Evolutionary conservation across 2,888 invertebrate genomes (phyloP).

Genomic region (Coenonympha arcania): DNA sequence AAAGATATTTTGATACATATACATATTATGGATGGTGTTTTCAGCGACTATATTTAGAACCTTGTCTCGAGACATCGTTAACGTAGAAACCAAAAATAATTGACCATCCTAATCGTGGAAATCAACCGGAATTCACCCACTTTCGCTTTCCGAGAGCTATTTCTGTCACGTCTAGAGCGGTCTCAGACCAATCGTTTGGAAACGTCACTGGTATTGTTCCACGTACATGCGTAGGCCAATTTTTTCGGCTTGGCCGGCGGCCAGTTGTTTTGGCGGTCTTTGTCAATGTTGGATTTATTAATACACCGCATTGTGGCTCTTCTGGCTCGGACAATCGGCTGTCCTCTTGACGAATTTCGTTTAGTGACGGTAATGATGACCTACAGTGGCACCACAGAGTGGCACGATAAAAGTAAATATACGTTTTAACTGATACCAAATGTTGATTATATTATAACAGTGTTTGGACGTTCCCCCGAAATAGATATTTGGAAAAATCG

Average conservation of each 20-base stretch:
- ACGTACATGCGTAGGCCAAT: constrained; percentile 48
- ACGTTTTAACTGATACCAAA: no score
- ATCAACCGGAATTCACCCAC: constrained; percentile 9
- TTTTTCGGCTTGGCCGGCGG: constrained; percentile 54
- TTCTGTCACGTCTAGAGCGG: constrained; percentile 25
- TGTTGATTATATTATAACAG: no score
- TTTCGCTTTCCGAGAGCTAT: constrained; percentile 21
- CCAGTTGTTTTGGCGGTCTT: constrained; percentile 73
- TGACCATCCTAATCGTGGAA: not conserved
- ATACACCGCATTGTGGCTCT: constrained; percentile 57
- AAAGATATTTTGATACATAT: not conserved
- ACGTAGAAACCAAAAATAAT: constrained; percentile 3
- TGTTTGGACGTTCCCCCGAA: no score
- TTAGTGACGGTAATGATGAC: constrained; percentile 26
- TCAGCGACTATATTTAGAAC: constrained; percentile 2
- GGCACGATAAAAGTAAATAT: constrained; percentile 1
- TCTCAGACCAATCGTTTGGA: constrained; percentile 27
- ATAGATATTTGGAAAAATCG: no score
- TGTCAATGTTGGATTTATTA: constrained; percentile 75
- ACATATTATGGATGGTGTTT: not conserved
- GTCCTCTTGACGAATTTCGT: constrained; percentile 33
- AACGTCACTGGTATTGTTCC: constrained; percentile 47
- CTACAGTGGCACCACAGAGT: constrained; percentile 23
- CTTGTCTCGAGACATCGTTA: constrained; percentile 1
- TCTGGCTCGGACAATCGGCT: constrained; percentile 42